Evolutionary conservation across 1,140 invertebrate species (phyloP), one percentile per base, ranked within the genome.

Genomic region (Octopus bimaculoides): DNA sequence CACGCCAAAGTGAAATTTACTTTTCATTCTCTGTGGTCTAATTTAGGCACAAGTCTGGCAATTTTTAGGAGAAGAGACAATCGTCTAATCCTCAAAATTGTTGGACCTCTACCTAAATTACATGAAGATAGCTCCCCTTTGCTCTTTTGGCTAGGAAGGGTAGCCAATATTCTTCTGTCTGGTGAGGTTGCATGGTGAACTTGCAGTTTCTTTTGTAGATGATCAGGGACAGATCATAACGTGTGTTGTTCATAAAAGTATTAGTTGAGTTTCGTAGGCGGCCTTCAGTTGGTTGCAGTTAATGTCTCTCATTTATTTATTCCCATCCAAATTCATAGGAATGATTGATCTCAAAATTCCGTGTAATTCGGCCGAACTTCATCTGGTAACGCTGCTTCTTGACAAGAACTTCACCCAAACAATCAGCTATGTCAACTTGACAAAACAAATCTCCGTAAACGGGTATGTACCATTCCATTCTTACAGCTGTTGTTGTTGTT

Each of bases 341-440:
- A 82, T 89, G 86, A 83, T 85, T 81, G 87, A 89, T 76, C 61
- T 87, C 52, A 81, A 85, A 71, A 82, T 83, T 61, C 86, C 87
- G 9, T 85, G 86, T 71, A 88, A 82, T 53, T 82, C 79, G 71
- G 78, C 83, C 52, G 86, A 89, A 75, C 82, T 86, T 52, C 86
- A 88, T 80, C 82, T 88, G 53, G 61, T 89, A 75, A 83, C 85
- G 69, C 85, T 85, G 75, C 79, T 89, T 14, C 77, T 89, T 54
- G 88, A 89, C 73, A 77, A 76, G 41, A 87, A 88, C 53, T 84
- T 86, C 78, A 82, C 80, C 52, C 85, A 83, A 1, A 86, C 86
- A 61, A 87, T 89, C 77, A 85, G 88, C 78, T 89, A 87, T 77
- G 85, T 80, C 56, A 82, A 88, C 5, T 82, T 89, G 55, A 77